Evolutionary conservation across 92 coral and sea anemone species (phyloP).

Genomic region (Zoanthus solanderi): DNA sequence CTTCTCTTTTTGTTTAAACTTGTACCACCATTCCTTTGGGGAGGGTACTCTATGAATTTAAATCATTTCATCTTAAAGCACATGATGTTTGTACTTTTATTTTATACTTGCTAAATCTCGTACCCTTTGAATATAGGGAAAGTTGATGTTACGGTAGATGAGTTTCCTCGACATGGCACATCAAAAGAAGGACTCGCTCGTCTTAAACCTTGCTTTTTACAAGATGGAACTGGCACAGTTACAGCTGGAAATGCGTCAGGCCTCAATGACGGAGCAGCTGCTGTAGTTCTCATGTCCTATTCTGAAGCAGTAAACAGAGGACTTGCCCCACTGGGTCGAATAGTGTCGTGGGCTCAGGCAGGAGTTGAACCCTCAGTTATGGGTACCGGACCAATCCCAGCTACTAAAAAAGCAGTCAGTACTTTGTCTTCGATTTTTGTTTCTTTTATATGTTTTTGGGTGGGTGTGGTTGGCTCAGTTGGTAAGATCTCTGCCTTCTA

Average conservation of each 20-base stretch:
- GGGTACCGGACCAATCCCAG: slow-evolving; percentile 99
- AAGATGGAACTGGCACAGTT: slow-evolving; percentile 93
- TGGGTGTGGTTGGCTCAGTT: no score
- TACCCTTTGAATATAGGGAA: slow-evolving; percentile 55
- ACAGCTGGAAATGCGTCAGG: slow-evolving; percentile 99
- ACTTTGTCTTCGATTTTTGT: background rate
- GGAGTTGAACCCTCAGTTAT: slow-evolving; percentile 98
- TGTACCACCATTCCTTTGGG: no score
- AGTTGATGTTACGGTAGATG: slow-evolving; percentile 78
- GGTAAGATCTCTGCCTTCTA: no score
- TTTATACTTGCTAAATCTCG: no score
- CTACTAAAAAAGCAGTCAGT: slow-evolving; percentile 92
- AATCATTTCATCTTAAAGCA: no score
- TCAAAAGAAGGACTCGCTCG: slow-evolving; percentile 79
- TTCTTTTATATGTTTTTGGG: no score
- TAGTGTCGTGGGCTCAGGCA: slow-evolving; percentile 97
- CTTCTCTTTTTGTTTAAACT: no score
- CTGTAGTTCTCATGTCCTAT: slow-evolving; percentile 87
- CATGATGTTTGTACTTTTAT: no score
- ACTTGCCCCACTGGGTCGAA: slow-evolving; percentile 78
- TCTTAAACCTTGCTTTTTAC: slow-evolving; percentile 92
- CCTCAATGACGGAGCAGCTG: slow-evolving; percentile 97
- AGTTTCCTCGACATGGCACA: slow-evolving; percentile 94
- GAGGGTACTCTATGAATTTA: no score
- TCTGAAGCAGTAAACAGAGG: slow-evolving; percentile 75